Conservation (phyloP, 1,140 invertebrate genomes). For the Plodia interpunctella region DNA sequence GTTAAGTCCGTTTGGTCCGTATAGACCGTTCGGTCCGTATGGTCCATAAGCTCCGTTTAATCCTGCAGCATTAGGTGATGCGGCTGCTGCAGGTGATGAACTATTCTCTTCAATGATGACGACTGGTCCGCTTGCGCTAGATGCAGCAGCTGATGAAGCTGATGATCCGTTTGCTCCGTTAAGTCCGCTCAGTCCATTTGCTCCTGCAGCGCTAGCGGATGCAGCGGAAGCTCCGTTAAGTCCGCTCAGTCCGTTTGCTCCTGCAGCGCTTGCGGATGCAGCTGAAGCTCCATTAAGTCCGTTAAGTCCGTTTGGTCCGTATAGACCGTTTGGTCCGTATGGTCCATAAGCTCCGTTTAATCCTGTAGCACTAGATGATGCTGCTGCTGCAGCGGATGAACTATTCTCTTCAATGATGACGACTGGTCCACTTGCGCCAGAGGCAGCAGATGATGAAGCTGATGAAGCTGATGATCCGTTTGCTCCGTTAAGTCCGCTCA, state of each 20-base stretch:
- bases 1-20: constrained; percentile 6
- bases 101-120: background rate
- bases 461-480: no score
- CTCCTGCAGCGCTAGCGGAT: constrained; percentile 6
- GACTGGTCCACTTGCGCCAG: background rate
- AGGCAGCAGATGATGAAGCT: background rate
- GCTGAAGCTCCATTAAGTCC: background rate
- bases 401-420: background rate
- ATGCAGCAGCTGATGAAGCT: background rate
- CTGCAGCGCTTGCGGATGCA: constrained; percentile 1
- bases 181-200: constrained; percentile 8
- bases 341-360: background rate
- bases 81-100: background rate
- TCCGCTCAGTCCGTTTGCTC: background rate
- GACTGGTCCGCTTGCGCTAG: background rate
- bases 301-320: background rate
- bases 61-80: no score
- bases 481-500: no score
- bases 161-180: constrained; percentile 12
- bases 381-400: background rate
- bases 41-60: background rate
- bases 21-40: background rate
- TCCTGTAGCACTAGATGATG: background rate
- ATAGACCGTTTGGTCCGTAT: no score
- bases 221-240: background rate